A percentile compares a stretch with the other conserved stretches of the same genome.
phyloP scores from a whole-genome alignment of 1,140 invertebrate genomes.

The Nymphalis io region DNA sequence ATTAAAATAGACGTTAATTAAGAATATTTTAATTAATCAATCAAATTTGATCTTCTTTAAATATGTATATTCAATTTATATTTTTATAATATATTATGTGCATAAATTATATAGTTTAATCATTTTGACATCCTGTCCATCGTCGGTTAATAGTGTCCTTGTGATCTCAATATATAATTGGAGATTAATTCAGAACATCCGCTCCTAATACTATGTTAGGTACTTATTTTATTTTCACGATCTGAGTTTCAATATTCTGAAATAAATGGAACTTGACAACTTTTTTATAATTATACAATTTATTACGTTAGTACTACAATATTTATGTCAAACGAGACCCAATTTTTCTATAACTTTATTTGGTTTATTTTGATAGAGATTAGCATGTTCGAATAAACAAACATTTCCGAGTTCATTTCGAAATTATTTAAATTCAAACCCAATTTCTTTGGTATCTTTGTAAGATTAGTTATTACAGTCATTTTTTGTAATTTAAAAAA shows the following conservation, averaged over 20 bases:
- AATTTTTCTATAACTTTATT: too few relatives aligned
- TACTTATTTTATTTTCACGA: background rate
- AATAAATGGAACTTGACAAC: background rate
- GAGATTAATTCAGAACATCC: background rate
- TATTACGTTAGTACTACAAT: too few relatives aligned
- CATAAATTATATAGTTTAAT: conserved; percentile 14
- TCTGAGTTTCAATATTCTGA: background rate
- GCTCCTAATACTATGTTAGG: background rate
- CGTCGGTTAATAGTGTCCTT: conserved; percentile 10
- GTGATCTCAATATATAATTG: conserved; percentile 22
- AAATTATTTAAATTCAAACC: too few relatives aligned
- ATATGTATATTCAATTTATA: background rate
- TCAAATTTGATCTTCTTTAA: background rate
- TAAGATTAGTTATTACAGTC: too few relatives aligned
- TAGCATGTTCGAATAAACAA: too few relatives aligned
- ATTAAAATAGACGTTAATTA: background rate
- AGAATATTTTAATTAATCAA: background rate
- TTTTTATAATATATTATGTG: background rate
- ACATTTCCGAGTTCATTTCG: too few relatives aligned
- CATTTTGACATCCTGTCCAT: conserved; percentile 15
- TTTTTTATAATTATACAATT: too few relatives aligned
- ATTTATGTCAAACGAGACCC: too few relatives aligned
- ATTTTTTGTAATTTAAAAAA: too few relatives aligned
- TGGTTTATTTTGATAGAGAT: too few relatives aligned
- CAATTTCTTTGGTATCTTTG: too few relatives aligned